These are phyloP conservation scores for Seira musarum DNA, from an alignment of 2,888 invertebrate species.

Conservation along the genomic window DNA sequence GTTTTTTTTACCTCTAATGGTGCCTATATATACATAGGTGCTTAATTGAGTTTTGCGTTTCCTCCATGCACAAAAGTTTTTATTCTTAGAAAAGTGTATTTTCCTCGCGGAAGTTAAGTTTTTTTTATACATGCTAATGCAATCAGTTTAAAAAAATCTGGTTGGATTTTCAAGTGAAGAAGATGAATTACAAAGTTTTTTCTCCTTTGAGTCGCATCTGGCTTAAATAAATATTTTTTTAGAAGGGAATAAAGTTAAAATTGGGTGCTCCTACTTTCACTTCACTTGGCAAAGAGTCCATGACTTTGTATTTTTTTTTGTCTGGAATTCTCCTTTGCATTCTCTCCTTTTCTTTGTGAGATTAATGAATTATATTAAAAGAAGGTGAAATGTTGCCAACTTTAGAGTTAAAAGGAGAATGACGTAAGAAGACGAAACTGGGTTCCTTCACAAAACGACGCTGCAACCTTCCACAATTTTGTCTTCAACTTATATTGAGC, in stretches of 20 bases:
- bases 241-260: background rate
- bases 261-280: background rate
- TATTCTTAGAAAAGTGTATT: background rate
- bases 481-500: background rate
- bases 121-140: background rate
- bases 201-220: background rate
- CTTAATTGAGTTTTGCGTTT: background rate
- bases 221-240: background rate
- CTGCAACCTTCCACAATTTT: background rate
- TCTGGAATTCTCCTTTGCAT: background rate
- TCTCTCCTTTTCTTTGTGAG: conserved; percentile 21
- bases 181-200: background rate
- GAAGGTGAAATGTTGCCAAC: conserved; percentile 27
- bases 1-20: no score
- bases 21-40: background rate
- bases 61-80: background rate
- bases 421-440: no score
- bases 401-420: no score
- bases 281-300: no score
- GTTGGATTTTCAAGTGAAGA: background rate
- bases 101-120: background rate
- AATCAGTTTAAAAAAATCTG: background rate
- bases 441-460: background rate
- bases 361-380: conserved; percentile 40
- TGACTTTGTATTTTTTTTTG: background rate